Percentiles rank a stretch among this genome's conserved stretches.
Evolutionary conservation across 2,888 invertebrate genomes (phyloP).

Genomic region (Strigamia maritima): DNA sequence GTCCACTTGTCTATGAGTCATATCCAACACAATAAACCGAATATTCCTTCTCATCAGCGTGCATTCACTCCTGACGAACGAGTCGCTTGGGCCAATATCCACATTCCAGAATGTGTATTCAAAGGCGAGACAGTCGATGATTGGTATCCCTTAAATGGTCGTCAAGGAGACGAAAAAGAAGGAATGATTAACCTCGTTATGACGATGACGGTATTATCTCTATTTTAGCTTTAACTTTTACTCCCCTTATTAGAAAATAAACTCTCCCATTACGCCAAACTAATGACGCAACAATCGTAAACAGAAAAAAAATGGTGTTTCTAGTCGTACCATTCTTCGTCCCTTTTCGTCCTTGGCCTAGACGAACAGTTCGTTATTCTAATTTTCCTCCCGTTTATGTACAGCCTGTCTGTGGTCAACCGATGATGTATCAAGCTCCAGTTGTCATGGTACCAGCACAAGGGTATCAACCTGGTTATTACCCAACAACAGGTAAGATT

Average conservation of each 20-base stretch:
- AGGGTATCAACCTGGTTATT: conserved; percentile 30
- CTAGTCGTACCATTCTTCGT: too few relatives aligned
- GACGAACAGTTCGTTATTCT: conserved; percentile 1
- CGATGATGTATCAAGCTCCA: conserved; percentile 59
- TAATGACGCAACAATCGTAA: neutral
- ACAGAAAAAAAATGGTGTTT: neutral
- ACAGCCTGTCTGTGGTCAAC: conserved; percentile 40
- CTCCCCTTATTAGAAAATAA: neutral
- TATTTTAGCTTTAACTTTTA: neutral
- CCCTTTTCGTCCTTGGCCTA: neutral
- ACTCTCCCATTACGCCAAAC: neutral
- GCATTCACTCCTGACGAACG: conserved; percentile 94
- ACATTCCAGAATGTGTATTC: conserved; percentile 78
- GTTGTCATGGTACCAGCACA: conserved; percentile 65
- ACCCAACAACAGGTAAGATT: conserved; percentile 11
- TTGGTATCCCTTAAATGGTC: conserved; percentile 90
- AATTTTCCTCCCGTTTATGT: conserved; percentile 9
- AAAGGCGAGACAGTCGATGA: conserved; percentile 84
- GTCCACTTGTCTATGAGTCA: neutral
- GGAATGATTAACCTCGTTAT: conserved; percentile 89
- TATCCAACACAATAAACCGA: neutral
- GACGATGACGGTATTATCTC: conserved; percentile 57
- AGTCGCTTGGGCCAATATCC: conserved; percentile 88
- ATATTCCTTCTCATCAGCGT: conserved; percentile 56
- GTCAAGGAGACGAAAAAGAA: conserved; percentile 90